phyloP scores from a whole-genome alignment of 2,888 invertebrate genomes.

The Panzeria rudis region DNA sequence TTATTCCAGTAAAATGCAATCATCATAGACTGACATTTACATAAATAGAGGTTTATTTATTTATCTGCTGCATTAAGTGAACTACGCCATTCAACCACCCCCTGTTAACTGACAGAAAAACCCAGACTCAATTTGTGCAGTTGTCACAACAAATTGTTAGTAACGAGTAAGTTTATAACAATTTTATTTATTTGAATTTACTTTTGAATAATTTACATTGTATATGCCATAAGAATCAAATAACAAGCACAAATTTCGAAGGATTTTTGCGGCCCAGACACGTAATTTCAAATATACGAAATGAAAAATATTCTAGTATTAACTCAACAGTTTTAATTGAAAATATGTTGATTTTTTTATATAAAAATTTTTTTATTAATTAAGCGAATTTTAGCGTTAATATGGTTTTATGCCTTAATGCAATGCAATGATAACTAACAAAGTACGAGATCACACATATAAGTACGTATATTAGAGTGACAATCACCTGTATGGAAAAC shows the following conservation, averaged over 20 bases:
- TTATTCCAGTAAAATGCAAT: conserved; percentile 44
- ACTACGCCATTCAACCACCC: conserved; percentile 8
- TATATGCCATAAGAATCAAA: conserved; percentile 26
- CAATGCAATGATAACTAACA: too few species aligned
- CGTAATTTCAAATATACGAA: neutral
- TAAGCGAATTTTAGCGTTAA: too few species aligned
- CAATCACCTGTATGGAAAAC: too few species aligned
- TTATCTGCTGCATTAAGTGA: conserved; percentile 47
- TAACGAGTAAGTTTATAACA: conserved; percentile 55
- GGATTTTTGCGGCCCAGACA: conserved; percentile 6
- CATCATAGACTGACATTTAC: conserved; percentile 42
- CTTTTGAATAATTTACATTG: conserved; percentile 43
- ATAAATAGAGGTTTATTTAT: conserved; percentile 31
- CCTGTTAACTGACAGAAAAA: neutral
- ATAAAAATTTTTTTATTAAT: too few species aligned
- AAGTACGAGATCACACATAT: too few species aligned
- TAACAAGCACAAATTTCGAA: conserved; percentile 10
- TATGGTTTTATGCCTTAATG: too few species aligned
- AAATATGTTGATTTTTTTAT: too few species aligned
- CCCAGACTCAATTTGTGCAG: conserved; percentile 52
- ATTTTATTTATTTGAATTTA: conserved; percentile 21
- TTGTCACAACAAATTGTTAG: conserved; percentile 63
- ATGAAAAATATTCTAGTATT: too few species aligned
- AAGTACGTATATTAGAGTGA: too few species aligned
- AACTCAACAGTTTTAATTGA: too few species aligned